Evolutionary conservation across 2,888 invertebrate genomes (phyloP).

Genomic region (Lysandra coridon): DNA sequence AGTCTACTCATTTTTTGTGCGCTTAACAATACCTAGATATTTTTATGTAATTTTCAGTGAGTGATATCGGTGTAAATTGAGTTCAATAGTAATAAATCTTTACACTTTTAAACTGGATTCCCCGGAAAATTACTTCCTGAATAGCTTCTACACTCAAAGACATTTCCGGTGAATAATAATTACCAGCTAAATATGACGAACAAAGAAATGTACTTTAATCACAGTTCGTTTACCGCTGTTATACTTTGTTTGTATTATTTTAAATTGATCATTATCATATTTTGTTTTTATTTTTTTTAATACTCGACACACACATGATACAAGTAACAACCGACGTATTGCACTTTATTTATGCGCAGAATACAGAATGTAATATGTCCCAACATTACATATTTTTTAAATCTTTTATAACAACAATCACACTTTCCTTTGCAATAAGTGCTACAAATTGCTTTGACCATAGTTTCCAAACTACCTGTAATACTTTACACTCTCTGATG

Average conservation of each 20-base stretch:
- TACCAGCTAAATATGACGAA: neutral
- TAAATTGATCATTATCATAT: constrained; percentile 6
- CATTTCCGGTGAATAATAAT: constrained; percentile 5
- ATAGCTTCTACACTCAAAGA: constrained; percentile 13
- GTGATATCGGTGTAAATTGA: neutral
- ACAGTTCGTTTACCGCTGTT: constrained; percentile 11
- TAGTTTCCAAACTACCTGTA: neutral
- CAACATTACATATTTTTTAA: neutral
- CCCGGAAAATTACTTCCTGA: neutral
- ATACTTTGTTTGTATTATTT: neutral
- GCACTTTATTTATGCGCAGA: neutral
- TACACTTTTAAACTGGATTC: neutral
- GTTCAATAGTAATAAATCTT: neutral
- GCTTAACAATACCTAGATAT: neutral
- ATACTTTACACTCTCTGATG: neutral
- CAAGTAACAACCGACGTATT: neutral
- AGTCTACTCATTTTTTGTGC: neutral
- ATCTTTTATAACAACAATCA: neutral
- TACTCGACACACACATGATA: neutral
- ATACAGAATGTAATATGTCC: no score
- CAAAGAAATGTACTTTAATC: constrained; percentile 9
- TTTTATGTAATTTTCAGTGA: constrained; percentile 2
- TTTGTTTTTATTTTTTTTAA: constrained; percentile 9
- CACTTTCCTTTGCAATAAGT: neutral
- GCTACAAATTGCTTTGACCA: neutral